Conservation (phyloP, 2,888 invertebrate species). For the Oscheius sp. region DNA sequence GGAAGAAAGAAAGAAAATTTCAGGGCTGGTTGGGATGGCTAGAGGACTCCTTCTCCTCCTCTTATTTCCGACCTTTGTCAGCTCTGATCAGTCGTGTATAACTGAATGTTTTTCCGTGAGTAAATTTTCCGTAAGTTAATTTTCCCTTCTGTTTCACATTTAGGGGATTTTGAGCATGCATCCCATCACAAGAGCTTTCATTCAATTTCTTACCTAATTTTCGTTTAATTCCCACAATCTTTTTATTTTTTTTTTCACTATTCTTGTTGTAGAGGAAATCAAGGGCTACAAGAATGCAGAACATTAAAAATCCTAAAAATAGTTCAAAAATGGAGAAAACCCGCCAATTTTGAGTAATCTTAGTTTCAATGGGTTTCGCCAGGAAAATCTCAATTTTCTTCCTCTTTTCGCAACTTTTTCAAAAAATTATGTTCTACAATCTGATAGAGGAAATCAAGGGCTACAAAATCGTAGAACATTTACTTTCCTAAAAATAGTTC, state of each 20-base stretch:
- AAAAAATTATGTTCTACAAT: no score
- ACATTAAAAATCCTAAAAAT: neutral
- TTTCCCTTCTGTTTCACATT: neutral
- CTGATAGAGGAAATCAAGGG: no score
- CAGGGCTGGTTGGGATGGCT: no score
- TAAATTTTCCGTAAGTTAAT: slow-evolving; percentile 25
- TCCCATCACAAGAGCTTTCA: neutral
- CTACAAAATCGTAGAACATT: no score
- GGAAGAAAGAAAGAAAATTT: no score
- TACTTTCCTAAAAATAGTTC: neutral
- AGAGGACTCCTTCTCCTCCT: neutral
- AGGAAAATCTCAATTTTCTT: neutral
- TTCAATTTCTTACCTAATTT: neutral
- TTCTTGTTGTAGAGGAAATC: neutral
- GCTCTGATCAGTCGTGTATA: slow-evolving; percentile 9
- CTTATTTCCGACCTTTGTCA: neutral
- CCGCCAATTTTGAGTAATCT: neutral
- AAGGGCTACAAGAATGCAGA: neutral
- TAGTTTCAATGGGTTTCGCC: neutral
- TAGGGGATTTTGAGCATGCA: neutral
- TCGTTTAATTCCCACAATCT: neutral
- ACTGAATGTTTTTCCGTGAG: slow-evolving; percentile 25
- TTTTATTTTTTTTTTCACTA: neutral
- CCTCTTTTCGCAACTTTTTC: neutral
- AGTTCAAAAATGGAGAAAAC: neutral